These are phyloP conservation scores for Xenopus borealis DNA, from an alignment of 2,113 vertebrate genomes.

Conservation along the genomic window DNA sequence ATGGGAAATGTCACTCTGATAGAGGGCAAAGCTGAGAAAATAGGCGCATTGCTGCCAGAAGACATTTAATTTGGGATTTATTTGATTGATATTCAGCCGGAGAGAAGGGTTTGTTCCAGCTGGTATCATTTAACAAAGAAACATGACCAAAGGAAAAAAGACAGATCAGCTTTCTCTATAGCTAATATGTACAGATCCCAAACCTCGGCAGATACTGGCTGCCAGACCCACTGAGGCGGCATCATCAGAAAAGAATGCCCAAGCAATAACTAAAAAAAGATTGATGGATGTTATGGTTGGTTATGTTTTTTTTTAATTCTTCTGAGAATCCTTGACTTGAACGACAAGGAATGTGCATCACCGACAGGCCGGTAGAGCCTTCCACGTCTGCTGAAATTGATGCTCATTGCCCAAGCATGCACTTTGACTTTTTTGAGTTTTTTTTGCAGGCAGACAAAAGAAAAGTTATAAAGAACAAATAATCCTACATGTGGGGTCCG, in stretches of 20 bases:
- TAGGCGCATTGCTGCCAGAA: not conserved
- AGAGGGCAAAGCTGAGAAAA: not conserved
- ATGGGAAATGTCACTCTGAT: not conserved
- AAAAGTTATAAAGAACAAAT: too few relatives aligned
- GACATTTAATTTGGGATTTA: constrained; percentile 19
- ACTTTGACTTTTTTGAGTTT: too few relatives aligned
- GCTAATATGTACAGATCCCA: not conserved
- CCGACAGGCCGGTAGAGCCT: not conserved
- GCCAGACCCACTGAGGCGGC: not conserved
- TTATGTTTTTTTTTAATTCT: not conserved
- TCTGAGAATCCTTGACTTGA: not conserved
- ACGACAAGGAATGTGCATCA: not conserved
- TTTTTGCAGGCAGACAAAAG: too few relatives aligned
- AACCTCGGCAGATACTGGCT: not conserved
- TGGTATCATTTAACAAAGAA: constrained; percentile 4
- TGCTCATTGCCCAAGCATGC: not conserved
- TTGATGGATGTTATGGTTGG: not conserved
- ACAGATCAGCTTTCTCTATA: constrained; percentile 18
- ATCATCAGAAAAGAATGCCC: not conserved
- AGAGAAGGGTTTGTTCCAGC: constrained; percentile 5
- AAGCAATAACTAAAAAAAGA: not conserved
- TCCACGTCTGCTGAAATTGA: not conserved
- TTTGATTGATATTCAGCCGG: constrained; percentile 25
- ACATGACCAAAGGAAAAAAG: not conserved
- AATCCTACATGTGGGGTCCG: too few relatives aligned